These are phyloP conservation scores for Cossypha caffra DNA, from an alignment of 2,797 vertebrate genomes.

Conservation along the genomic window DNA sequence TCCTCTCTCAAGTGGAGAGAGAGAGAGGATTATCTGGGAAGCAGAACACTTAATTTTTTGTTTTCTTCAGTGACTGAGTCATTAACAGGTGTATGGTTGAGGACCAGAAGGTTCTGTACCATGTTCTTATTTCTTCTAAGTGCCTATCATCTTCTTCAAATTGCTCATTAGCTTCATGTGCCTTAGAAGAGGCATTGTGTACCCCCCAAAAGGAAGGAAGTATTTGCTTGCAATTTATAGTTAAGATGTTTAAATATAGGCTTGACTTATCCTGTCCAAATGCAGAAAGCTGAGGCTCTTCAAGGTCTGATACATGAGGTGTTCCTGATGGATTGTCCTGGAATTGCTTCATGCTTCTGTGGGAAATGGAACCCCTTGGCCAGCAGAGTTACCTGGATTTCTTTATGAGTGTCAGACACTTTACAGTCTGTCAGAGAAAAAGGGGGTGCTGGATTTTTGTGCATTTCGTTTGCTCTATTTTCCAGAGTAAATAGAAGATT, in stretches of 20 bases:
- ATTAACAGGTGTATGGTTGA: background rate
- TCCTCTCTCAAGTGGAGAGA: background rate
- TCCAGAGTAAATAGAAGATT: background rate
- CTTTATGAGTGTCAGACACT: background rate
- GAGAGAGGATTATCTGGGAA: background rate
- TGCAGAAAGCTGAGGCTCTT: background rate
- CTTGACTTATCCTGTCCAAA: background rate
- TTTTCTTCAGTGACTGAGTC: background rate
- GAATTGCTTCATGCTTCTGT: background rate
- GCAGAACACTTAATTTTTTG: background rate
- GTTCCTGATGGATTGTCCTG: background rate
- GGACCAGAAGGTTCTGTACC: background rate
- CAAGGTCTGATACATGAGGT: background rate
- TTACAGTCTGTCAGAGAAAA: background rate
- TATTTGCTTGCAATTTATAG: background rate
- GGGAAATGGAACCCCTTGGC: background rate
- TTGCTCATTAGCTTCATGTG: background rate
- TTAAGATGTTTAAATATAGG: background rate
- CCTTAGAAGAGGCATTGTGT: background rate
- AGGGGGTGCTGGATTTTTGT: background rate
- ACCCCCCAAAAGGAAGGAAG: background rate
- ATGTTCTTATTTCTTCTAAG: background rate
- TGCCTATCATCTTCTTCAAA: background rate
- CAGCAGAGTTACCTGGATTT: background rate
- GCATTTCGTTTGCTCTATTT: background rate